phyloP scores from a whole-genome alignment of 2,888 invertebrate genomes.

The Drosophila barbarae region DNA sequence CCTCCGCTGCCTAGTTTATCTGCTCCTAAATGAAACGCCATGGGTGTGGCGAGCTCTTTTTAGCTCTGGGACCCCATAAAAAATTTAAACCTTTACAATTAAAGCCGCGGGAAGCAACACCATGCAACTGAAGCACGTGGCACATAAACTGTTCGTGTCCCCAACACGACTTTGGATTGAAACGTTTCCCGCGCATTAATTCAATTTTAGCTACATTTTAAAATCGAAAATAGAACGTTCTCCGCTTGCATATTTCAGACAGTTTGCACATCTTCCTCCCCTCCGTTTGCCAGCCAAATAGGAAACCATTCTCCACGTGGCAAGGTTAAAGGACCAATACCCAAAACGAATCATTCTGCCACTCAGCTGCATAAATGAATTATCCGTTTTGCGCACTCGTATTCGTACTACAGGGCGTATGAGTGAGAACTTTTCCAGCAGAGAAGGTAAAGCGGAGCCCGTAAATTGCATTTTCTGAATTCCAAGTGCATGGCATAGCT shows the following conservation, averaged over 20 bases:
- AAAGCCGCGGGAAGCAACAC: constrained; percentile 11
- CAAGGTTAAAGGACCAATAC: constrained; percentile 20
- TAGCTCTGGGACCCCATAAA: constrained; percentile 40
- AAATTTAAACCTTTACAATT: constrained; percentile 55
- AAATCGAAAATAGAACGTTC: constrained; percentile 22
- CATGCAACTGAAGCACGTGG: constrained; percentile 34
- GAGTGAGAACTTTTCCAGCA: constrained; percentile 31
- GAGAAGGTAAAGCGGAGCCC: not conserved
- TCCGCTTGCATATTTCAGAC: constrained; percentile 31
- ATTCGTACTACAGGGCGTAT: constrained; percentile 51
- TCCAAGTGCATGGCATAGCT: not conserved
- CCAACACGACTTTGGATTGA: constrained; percentile 28
- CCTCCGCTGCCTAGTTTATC: constrained; percentile 46
- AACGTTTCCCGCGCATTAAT: constrained; percentile 38
- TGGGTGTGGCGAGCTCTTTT: constrained; percentile 12
- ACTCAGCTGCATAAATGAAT: constrained; percentile 50
- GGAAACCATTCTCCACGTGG: constrained; percentile 30
- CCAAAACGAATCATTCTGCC: constrained; percentile 17
- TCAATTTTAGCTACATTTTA: constrained; percentile 38
- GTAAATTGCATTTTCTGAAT: constrained; percentile 34
- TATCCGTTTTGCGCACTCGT: constrained; percentile 31
- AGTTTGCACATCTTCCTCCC: constrained; percentile 6
- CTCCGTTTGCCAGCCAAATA: constrained; percentile 5
- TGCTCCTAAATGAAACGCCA: not conserved
- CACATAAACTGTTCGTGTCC: constrained; percentile 32